These are phyloP conservation scores for Morus bassanus DNA, from an alignment of 2,797 vertebrate species.

Conservation along the genomic window DNA sequence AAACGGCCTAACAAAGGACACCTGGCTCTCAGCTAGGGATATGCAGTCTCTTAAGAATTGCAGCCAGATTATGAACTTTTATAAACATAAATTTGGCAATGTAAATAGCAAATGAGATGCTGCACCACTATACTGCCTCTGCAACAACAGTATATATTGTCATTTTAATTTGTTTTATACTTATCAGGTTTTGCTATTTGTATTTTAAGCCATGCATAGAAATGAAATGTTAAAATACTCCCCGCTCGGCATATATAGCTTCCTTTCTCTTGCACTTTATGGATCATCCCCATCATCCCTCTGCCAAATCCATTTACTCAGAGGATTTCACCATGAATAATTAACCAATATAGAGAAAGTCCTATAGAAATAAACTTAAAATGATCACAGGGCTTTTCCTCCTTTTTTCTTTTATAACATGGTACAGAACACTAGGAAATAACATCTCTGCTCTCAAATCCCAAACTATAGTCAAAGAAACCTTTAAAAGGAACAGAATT, in stretches of 20 bases:
- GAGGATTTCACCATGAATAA: conserved; percentile 61
- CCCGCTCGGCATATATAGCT: not conserved
- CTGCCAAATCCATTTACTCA: conserved; percentile 52
- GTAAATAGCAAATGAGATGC: conserved; percentile 26
- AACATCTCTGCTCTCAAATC: conserved; percentile 10
- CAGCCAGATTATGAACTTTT: conserved; percentile 37
- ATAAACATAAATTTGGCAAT: conserved; percentile 43
- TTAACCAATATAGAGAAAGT: conserved; percentile 46
- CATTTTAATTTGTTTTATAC: conserved; percentile 52
- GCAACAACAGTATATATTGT: conserved; percentile 33
- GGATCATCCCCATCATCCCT: conserved; percentile 36
- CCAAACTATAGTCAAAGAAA: not conserved
- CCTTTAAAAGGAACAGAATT: not conserved
- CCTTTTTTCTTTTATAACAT: not conserved
- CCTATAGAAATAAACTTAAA: conserved; percentile 45
- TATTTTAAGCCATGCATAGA: conserved; percentile 53
- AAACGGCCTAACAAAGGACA: not conserved
- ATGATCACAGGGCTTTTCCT: not conserved
- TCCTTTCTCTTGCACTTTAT: conserved; percentile 25
- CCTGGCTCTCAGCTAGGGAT: not conserved
- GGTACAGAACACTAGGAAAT: not conserved
- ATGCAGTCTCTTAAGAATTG: not conserved
- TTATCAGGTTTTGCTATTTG: conserved; percentile 29
- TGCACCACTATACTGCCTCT: not conserved
- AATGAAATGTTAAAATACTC: conserved; percentile 56